Base-by-base conservation (phyloP, 2,797 vertebrate species). In the Danionella dracula region DNA sequence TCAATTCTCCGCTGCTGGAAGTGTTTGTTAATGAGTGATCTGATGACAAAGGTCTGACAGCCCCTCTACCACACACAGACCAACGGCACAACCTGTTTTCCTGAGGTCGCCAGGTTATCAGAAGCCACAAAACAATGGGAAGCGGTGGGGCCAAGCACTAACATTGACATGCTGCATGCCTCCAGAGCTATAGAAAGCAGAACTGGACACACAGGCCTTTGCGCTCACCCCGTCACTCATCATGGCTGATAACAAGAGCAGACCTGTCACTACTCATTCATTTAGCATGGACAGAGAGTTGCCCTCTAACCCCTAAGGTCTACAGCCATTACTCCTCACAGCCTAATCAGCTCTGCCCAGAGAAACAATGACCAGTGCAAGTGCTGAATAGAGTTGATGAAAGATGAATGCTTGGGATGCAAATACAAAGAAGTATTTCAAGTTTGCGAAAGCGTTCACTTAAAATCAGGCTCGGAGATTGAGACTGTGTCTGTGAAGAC, bases 1-100 rank as follows among this genome's bases (percentile, higher is more conserved):
- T 32, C 81, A 77, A 80, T 86, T 85, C 83, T 83, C 80, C 71
- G 51, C 67, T 16, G 8, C 72, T 71, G 70, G 80, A 85, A 83
- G 81, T 42, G 11, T 65, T 58, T 59, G 86, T 91, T 90, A 91
- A 91, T 91, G 83, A 89, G 83, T 90, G 87, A 88, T 82, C 75
- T 60, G 71, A 76, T 75, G 81, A 88, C 87, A 90, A 90, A 88
- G 81, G 79, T 63, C 76, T 78, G 84, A 86, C 80, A 76, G 81
- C 70, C 54, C 73, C 74, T 51, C 44, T 66, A 66, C 76, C 81
- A 74, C 79, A 83, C 77, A 80, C 80, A 66, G 51, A 82, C 76
- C 49, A 20, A 75, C 75, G 79, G 79, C 80, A 77, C 82, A 85
- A 83, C 85, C 85, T 85, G 83, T 78, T 82, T 76, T 58, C 76